A percentile compares a stretch with the other conserved stretches of the same genome.
Evolutionary conservation across 2,113 vertebrate species (phyloP).

Genomic region (Marmota flaviventris): DNA sequence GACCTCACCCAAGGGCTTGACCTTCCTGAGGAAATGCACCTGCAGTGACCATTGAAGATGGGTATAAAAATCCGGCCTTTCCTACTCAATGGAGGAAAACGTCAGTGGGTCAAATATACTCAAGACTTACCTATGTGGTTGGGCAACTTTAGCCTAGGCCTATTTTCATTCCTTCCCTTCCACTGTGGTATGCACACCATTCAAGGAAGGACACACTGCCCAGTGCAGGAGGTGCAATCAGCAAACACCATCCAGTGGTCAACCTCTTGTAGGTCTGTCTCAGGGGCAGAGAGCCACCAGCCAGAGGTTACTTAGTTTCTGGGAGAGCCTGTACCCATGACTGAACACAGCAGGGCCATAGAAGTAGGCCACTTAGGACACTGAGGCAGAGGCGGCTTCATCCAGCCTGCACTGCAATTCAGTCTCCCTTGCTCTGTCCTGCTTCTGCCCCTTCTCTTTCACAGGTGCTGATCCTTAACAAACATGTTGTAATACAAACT

Average conservation of each 20-base stretch:
- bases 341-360: neutral
- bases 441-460: neutral
- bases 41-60: neutral
- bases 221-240: rapidly evolving
- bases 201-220: neutral
- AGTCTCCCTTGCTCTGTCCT: neutral
- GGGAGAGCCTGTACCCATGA: neutral
- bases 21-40: neutral
- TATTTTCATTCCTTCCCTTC: neutral
- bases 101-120: neutral
- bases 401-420: neutral
- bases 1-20: neutral
- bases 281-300: neutral
- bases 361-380: neutral
- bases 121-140: neutral
- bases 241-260: neutral
- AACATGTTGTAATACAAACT: neutral
- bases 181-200: rapidly evolving
- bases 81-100: neutral
- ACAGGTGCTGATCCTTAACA: neutral
- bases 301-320: neutral
- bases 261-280: neutral
- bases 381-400: neutral
- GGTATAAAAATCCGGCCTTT: neutral
- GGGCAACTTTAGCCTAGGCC: neutral